Base-by-base conservation (phyloP, 2,888 invertebrate species). In the Lithophane semibrunnea region DNA sequence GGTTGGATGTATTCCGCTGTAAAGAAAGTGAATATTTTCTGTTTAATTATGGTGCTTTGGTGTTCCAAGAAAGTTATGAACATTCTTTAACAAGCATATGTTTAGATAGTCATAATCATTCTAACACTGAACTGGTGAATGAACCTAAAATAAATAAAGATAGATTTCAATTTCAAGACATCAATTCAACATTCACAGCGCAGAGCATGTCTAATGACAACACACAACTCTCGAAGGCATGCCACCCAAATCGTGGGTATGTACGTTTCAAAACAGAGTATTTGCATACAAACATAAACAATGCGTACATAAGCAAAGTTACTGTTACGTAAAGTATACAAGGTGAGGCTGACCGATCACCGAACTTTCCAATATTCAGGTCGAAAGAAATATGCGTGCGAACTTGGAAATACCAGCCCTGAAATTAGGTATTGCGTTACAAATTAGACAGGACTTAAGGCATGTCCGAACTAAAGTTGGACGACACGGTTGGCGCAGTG, bases 1-100 rank as follows among this genome's bases (percentile, higher is more conserved):
- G 98, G 98, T 68, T 97, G 91, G 83, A 98, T 97, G 93, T 98
- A 98, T 86, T 98, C 98, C 80, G 98, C 98, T 98, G 97, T 97
- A 97, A 66, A 77, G 47, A 77, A 49, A 73, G 10, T 72, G 1
- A 66, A 18, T 9, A 16, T 42, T 18, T 21, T 12, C 21, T 16
- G 54, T 13, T 56, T 37, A 65, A 61, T 70, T 24, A 58, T 13
- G 2, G 24, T 24, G 24, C 1, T 24, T 58, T 58, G 12, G 56
- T n/a, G 58, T 24, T 58, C 3, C 2, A 13, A 7, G 24, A 58
- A 58, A 13, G 16, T 16, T 13, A 24, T 24, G 4, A 24, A 24
- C 1, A 12, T 24, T 12, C 0, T 13, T 56, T 5, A 56, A 24
- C n/a, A 56, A n/a, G 13, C 24, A 13, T 56, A 4, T 56, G n/a